A percentile compares a stretch with the other conserved stretches of the same genome.
phyloP scores from a whole-genome alignment of 2,888 invertebrate species.

The Pheosia tremula region DNA sequence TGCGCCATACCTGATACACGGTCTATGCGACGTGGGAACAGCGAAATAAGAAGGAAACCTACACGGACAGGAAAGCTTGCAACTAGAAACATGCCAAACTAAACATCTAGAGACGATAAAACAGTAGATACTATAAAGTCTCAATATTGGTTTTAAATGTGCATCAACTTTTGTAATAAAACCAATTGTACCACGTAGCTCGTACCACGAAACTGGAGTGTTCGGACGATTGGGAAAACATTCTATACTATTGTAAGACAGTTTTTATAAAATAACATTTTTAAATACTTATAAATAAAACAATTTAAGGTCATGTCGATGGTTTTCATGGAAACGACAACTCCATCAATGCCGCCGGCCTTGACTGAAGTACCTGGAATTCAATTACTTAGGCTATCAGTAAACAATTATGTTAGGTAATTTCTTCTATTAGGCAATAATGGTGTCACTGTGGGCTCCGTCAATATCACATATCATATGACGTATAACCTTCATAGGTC shows the following conservation, averaged over 20 bases:
- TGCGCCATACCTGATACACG: background rate
- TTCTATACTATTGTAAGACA: too few species aligned
- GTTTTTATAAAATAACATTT: too few species aligned
- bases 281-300: too few species aligned
- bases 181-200: too few species aligned
- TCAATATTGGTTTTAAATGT: background rate
- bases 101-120: background rate
- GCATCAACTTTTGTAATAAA: conserved; percentile 2
- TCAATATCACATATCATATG: conserved; percentile 10
- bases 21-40: background rate
- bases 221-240: conserved; percentile 2
- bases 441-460: conserved; percentile 6
- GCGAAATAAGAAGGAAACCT: background rate
- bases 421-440: background rate
- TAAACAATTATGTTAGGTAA: conserved; percentile 1
- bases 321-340: background rate
- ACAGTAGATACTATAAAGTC: background rate
- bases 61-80: background rate
- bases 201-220: too few species aligned
- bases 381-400: background rate
- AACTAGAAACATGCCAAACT: conserved; percentile 5
- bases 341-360: background rate
- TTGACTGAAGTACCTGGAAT: background rate
- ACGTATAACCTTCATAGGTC: conserved; percentile 8
- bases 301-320: too few species aligned